Base-by-base conservation (phyloP, 2,113 vertebrate species). In the Ptyas mucosa region DNA sequence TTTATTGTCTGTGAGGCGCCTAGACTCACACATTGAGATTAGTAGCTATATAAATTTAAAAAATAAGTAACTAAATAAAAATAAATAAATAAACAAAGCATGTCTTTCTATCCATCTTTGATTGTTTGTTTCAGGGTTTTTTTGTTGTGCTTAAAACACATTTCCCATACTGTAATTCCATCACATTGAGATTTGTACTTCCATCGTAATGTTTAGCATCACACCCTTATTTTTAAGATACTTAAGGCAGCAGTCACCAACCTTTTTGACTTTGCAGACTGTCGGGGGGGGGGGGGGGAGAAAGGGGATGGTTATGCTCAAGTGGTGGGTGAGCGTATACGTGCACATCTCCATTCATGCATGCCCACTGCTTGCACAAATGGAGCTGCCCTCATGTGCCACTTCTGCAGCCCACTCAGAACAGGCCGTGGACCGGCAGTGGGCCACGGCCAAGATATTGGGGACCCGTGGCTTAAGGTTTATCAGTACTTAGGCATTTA, bases 271-370 rank as follows among this genome's bases (percentile, higher is more conserved):
- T 69, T 34, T 69, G 29, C 64, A 69, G 12, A 34, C 14, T 5
- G 2, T 15, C 1, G 24, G 61, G 57, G 23, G 23, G 14, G 29
- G 24, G 14, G 29, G 12, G 14, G 8, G 2, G 5, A 54, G 53
- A 54, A 55, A 58, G 11, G n/a, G 64, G 4, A 69, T 69, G 5
- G 61, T n/a, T 69, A 64, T 69, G 1, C 12, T 5, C 11, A 1
- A 14, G 1, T 69, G 10, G 5, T 69, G 29, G 5, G 29, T 5
- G 0, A 61, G 24, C 0, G 1, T 5, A n/a, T 69, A 8, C 3
- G 8, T 61, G 26, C 58, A 26, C 58, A 61, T 3, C 58, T 29
- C 24, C 26, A 29, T 29, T 61, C 58, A 69, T 34, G 5, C 14
- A n/a, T 69, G 29, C 12, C 29, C 5, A 6, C 29, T 69, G 12